Evolutionary conservation across 1,140 invertebrate genomes (phyloP), one percentile per base, ranked within the genome.

Genomic region (Zaprionus davidi): DNA sequence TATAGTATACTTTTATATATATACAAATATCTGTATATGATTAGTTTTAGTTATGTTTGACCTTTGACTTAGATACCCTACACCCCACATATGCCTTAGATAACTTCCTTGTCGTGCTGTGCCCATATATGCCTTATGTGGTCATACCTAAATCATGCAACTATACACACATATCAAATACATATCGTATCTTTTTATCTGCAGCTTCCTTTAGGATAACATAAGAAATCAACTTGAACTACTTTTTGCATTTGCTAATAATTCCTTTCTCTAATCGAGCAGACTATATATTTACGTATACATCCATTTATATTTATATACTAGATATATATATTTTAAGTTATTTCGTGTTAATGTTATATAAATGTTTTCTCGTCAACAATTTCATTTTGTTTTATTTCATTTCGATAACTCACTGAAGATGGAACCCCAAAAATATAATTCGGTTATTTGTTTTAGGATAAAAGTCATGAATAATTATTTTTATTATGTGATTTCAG

Each of bases 401-500:
- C n/a, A 46, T 46, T 9, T 46, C 7, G n/a, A 17, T 17, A n/a
- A 7, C n/a, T 17, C 7, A n/a, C 1, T 41, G 13, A 7, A 15
- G 36, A 5, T 57, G 28, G 17, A 15, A 24, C 58, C 38, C 36
- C 38, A 22, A 49, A 59, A 62, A 24, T 17, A 49, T 7, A 46
- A 17, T n/a, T 15, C 24, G 15, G 12, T 15, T 60, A 15, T 71
- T 20, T 71, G 20, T 71, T 71, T 71, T 71, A 66, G 71, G 76
- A 75, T 78, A 70, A 78, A 76, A 71, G 63, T 76, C 72, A 49
- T 71, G 62, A 62, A 60, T 71, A 60, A 20, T 69, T 82, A 56
- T 55, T 63, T 85, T 82, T 80, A 74, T 80, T 82, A 77, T 72
- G 74, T 69, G 57, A 62, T 66, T 53, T 13, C 36, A 31, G 51